These are phyloP conservation scores for Argentina silus DNA, from an alignment of 2,797 vertebrate genomes.

Conservation along the genomic window DNA sequence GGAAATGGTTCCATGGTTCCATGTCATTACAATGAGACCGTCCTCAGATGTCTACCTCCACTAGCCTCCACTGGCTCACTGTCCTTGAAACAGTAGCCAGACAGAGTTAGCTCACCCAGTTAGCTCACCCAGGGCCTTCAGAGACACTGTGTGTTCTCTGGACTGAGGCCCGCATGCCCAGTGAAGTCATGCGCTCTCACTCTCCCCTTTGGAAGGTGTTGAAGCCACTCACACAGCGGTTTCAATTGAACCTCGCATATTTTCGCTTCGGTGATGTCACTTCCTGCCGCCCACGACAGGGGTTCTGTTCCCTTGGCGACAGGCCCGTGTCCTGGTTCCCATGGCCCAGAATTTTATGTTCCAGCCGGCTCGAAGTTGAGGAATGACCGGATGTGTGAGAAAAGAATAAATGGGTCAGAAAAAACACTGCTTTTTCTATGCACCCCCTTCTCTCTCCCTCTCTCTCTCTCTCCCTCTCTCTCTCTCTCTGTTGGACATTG, in stretches of 20 bases:
- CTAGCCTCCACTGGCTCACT: slow-evolving; percentile 13
- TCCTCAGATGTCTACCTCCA: no score
- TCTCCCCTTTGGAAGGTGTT: slow-evolving; percentile 35
- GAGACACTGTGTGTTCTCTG: neutral
- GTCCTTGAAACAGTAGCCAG: slow-evolving; percentile 49
- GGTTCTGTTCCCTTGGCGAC: slow-evolving; percentile 19
- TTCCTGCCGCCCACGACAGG: slow-evolving; percentile 29
- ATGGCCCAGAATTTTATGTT: slow-evolving; percentile 17
- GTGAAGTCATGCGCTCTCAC: slow-evolving; percentile 33
- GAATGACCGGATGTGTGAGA: slow-evolving; percentile 28
- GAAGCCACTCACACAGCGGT: slow-evolving; percentile 26
- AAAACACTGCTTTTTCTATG: slow-evolving; percentile 5
- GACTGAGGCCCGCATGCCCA: slow-evolving; percentile 17
- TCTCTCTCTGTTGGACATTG: neutral
- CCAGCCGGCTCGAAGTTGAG: neutral
- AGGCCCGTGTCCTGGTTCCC: slow-evolving; percentile 22
- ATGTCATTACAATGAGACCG: neutral
- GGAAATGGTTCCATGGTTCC: no score
- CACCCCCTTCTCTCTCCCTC: neutral
- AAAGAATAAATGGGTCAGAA: neutral
- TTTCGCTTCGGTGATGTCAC: slow-evolving; percentile 41
- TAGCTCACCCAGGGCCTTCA: neutral
- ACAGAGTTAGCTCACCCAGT: slow-evolving; percentile 27
- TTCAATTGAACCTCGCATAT: slow-evolving; percentile 27
- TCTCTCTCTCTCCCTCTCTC: neutral